Conservation (phyloP, 2,888 invertebrate species). For the Brachyptera putata region DNA sequence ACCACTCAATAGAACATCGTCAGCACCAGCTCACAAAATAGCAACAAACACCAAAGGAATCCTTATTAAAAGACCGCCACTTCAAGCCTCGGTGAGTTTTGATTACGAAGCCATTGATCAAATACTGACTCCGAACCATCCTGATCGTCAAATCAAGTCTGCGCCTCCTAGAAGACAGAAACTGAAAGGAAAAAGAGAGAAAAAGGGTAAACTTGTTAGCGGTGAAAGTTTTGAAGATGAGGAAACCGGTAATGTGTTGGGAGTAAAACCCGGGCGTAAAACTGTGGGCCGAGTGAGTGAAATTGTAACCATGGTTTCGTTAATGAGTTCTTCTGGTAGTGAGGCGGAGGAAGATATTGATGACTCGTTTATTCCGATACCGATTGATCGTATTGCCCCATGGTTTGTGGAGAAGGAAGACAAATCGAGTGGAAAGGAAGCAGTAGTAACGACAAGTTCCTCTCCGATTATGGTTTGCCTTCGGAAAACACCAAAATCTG, state of each 20-base stretch:
- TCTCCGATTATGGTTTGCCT: constrained; percentile 19
- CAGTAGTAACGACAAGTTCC: neutral
- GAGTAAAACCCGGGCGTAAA: constrained; percentile 31
- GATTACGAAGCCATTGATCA: constrained; percentile 13
- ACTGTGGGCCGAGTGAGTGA: constrained; percentile 41
- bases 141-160: constrained; percentile 25
- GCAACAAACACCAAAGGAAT: neutral
- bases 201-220: constrained; percentile 20
- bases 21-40: constrained; percentile 19
- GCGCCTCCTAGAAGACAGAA: constrained; percentile 22
- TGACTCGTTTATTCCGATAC: neutral
- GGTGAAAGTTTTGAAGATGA: neutral
- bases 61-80: constrained; percentile 6
- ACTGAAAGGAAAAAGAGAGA: constrained; percentile 6
- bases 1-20: constrained; percentile 5
- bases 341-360: constrained; percentile 41
- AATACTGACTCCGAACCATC: neutral
- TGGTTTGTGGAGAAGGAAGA: neutral
- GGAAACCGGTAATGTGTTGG: constrained; percentile 32
- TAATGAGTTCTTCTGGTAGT: constrained; percentile 62
- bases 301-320: constrained; percentile 62
- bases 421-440: neutral
- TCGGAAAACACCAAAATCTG: constrained; percentile 26
- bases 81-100: constrained; percentile 28
- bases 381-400: neutral